phyloP scores from a whole-genome alignment of 2,113 vertebrate species.

The Gorsachius goisagi region DNA sequence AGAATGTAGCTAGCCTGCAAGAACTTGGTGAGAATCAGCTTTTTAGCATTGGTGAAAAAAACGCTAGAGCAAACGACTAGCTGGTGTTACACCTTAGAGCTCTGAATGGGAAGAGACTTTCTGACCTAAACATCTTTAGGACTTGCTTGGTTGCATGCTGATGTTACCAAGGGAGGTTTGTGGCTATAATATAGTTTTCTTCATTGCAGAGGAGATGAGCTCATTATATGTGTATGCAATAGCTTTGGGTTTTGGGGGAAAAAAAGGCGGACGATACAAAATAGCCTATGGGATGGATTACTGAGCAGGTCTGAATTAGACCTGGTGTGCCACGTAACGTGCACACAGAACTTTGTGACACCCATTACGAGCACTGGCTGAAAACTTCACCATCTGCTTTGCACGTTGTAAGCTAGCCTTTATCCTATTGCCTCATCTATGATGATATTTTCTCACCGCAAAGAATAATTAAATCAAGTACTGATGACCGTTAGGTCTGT shows the following conservation, averaged over 20 bases:
- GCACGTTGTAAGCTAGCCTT: not conserved
- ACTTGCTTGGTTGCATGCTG: accelerated
- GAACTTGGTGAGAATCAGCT: conserved; percentile 87
- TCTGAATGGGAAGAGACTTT: not conserved
- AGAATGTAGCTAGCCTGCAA: conserved; percentile 97
- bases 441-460: not conserved
- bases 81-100: not conserved
- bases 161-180: not conserved
- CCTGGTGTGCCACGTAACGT: accelerated
- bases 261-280: not conserved
- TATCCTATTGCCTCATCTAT: not conserved
- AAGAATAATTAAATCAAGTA: not conserved
- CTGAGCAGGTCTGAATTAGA: not conserved
- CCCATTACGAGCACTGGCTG: accelerated
- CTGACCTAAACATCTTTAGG: not conserved
- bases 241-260: not conserved
- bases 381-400: not conserved
- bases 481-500: not conserved
- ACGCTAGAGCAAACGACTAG: not conserved
- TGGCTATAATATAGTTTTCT: not conserved
- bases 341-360: not conserved
- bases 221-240: not conserved
- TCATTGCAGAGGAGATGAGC: not conserved
- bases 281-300: not conserved
- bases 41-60: not conserved